phyloP scores from a whole-genome alignment of 2,888 invertebrate genomes.

The Orchesella flavescens region DNA sequence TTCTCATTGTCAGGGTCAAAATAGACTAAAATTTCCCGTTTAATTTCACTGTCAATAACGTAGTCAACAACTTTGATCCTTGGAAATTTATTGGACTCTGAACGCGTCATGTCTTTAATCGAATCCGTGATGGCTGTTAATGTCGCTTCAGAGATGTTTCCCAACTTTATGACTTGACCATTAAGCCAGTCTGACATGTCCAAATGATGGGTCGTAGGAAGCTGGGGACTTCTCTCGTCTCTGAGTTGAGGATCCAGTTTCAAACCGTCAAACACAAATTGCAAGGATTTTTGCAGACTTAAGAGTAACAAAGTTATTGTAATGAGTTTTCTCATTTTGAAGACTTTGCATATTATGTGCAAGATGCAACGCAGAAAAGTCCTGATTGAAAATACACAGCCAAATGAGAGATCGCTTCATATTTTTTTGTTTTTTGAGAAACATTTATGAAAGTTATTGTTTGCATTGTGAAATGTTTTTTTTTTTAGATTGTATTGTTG shows the following conservation, averaged over 20 bases:
- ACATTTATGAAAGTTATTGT: too few species aligned
- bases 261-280: not conserved
- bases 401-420: too few species aligned
- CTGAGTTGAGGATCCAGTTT: not conserved
- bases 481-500: too few species aligned
- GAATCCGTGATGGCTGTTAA: slow-evolving; percentile 20
- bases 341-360: too few species aligned
- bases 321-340: too few species aligned
- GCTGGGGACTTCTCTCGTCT: not conserved
- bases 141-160: slow-evolving; percentile 12
- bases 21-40: slow-evolving; percentile 16
- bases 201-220: not conserved
- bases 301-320: not conserved
- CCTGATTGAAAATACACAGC: too few species aligned
- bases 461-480: too few species aligned
- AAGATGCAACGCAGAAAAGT: too few species aligned
- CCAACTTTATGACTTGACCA: slow-evolving; percentile 1
- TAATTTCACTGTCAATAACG: not conserved
- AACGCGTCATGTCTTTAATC: not conserved
- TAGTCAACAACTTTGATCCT: slow-evolving; percentile 37
- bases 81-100: slow-evolving; percentile 28
- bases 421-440: too few species aligned
- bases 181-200: slow-evolving; percentile 21
- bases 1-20: slow-evolving; percentile 31
- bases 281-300: not conserved